phyloP scores from a whole-genome alignment of 2,888 invertebrate genomes.

The Cataglyphis albicans region DNA sequence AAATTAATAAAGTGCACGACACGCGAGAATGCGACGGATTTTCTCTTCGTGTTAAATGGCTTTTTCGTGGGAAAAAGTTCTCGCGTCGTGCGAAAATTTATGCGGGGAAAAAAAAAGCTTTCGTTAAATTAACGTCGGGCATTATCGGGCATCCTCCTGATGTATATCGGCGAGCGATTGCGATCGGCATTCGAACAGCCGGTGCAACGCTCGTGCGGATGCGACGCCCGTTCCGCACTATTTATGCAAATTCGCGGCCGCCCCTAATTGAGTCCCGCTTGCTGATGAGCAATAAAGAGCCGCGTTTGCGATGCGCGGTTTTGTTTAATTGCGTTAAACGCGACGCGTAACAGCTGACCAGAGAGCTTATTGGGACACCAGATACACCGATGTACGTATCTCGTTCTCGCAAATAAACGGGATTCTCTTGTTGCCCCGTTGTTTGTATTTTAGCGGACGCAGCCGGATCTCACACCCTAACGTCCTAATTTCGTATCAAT shows the following conservation, averaged over 20 bases:
- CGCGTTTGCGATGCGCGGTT: conserved; percentile 38
- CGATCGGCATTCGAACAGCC: conserved; percentile 26
- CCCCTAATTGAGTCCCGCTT: conserved; percentile 67
- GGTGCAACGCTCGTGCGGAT: conserved; percentile 55
- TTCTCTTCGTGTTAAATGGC: neutral
- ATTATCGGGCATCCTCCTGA: neutral
- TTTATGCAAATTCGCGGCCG: conserved; percentile 71
- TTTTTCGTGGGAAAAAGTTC: neutral
- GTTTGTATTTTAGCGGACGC: neutral
- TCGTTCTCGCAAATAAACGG: conserved; percentile 21
- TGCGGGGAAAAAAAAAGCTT: neutral
- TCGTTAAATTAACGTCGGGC: neutral
- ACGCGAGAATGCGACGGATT: neutral
- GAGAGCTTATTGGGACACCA: conserved; percentile 17
- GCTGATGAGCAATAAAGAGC: conserved; percentile 64
- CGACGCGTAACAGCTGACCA: conserved; percentile 4
- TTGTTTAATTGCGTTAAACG: conserved; percentile 47
- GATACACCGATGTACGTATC: conserved; percentile 9
- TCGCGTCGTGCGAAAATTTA: neutral
- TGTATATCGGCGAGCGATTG: conserved; percentile 58
- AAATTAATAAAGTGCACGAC: neutral
- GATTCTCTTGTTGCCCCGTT: neutral
- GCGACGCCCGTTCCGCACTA: conserved; percentile 68
- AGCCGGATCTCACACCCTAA: neutral
- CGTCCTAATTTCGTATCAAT: conserved; percentile 12